Evolutionary conservation across 2,888 invertebrate species (phyloP).

Genomic region (Amphipoea oculea): DNA sequence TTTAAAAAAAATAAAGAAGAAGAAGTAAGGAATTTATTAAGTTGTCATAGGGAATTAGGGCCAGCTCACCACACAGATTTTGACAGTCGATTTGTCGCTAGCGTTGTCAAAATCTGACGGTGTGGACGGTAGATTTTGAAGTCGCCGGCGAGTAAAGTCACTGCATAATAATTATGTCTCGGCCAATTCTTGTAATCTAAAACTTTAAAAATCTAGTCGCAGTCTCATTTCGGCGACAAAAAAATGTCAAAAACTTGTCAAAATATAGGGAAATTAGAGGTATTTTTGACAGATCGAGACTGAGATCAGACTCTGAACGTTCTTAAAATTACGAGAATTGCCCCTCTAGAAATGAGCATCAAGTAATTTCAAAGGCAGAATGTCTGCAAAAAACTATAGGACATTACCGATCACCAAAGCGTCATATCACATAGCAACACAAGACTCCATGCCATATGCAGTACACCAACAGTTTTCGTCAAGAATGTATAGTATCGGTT

Average conservation of each 20-base stretch:
- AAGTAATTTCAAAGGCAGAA: neutral
- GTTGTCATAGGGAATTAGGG: neutral
- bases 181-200: no score
- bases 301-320: no score
- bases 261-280: no score
- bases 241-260: no score
- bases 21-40: neutral
- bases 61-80: neutral
- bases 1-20: no score
- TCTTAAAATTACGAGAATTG: no score
- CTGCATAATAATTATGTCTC: neutral
- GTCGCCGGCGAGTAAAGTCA: neutral
- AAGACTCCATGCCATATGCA: conserved; percentile 55
- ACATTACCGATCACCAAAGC: conserved; percentile 17
- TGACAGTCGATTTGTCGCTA: neutral
- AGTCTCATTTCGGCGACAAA: no score
- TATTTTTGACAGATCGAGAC: no score
- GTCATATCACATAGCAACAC: conserved; percentile 46
- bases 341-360: neutral
- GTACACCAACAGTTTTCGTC: conserved; percentile 66
- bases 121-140: neutral
- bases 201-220: no score
- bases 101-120: neutral
- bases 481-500: conserved; percentile 70
- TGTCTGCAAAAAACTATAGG: conserved; percentile 15